phyloP scores from a whole-genome alignment of 2,113 vertebrate species.

The Lynx canadensis region DNA sequence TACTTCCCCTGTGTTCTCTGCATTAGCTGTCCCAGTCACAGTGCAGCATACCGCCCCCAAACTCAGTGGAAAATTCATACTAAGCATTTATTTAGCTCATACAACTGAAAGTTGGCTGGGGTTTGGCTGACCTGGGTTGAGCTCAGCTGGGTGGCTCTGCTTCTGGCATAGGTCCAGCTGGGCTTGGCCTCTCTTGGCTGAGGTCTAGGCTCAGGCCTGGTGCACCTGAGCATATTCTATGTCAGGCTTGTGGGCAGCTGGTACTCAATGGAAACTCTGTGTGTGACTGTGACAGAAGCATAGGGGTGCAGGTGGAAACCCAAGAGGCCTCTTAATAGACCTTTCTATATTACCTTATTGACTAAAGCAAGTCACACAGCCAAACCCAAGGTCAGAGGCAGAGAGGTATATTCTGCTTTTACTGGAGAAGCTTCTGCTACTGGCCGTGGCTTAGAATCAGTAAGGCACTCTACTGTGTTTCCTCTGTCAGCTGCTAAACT shows the following conservation, averaged over 20 bases:
- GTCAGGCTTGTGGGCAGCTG: not conserved
- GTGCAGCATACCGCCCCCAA: not conserved
- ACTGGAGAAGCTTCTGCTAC: not conserved
- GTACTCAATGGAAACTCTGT: not conserved
- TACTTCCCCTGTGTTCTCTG: not conserved
- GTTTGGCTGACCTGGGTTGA: not conserved
- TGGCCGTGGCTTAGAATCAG: not conserved
- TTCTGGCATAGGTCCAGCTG: not conserved
- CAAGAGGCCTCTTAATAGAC: not conserved
- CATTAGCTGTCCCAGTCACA: not conserved
- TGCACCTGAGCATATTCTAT: not conserved
- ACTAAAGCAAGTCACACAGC: not conserved
- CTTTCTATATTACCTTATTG: not conserved
- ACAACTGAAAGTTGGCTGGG: not conserved
- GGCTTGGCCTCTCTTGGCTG: not conserved
- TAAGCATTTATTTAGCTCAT: not conserved
- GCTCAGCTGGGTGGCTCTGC: not conserved
- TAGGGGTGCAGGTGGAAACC: not conserved
- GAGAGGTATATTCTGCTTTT: not conserved
- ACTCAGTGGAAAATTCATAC: not conserved
- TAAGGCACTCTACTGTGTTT: not conserved
- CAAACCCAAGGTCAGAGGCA: not conserved
- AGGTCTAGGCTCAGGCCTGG: not conserved
- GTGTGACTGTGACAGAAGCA: not conserved
- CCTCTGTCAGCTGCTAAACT: not conserved